These are phyloP conservation scores for Oedothorax gibbosus DNA, from an alignment of 1,140 invertebrate species.

Conservation along the genomic window DNA sequence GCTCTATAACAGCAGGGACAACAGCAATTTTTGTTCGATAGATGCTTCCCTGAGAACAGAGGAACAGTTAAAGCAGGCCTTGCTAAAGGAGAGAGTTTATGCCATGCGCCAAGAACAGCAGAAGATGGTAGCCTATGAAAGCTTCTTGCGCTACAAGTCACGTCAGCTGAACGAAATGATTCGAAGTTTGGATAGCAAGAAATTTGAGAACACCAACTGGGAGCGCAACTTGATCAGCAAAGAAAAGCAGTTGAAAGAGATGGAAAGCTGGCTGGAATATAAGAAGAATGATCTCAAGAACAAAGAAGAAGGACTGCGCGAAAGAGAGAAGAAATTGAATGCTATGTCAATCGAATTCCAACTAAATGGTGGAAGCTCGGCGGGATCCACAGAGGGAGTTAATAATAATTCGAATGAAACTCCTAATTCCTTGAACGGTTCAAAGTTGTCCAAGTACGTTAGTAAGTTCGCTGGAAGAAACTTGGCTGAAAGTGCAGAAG, in stretches of 20 bases:
- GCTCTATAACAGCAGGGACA: too few relatives aligned
- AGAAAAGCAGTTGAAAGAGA: conserved; percentile 16
- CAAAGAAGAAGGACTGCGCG: conserved; percentile 9
- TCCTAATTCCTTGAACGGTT: not conserved
- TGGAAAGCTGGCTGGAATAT: not conserved
- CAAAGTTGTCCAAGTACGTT: not conserved
- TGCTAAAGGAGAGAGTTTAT: conserved; percentile 8
- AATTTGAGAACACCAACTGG: conserved; percentile 17
- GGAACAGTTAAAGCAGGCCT: not conserved
- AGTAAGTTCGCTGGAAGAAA: not conserved
- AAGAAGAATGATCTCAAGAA: not conserved
- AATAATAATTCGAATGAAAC: not conserved
- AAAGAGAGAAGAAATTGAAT: not conserved
- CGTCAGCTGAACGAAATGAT: conserved; percentile 13
- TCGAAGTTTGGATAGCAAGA: conserved; percentile 22
- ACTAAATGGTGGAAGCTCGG: not conserved
- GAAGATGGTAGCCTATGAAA: conserved; percentile 22
- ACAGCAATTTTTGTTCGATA: too few relatives aligned
- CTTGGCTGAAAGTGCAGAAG: not conserved
- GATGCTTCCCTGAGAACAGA: not conserved
- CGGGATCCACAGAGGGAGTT: not conserved
- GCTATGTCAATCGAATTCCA: not conserved
- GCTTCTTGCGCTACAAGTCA: conserved; percentile 25
- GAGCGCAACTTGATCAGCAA: conserved; percentile 9
- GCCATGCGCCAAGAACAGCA: conserved; percentile 18